Evolutionary conservation across 2,888 invertebrate species (phyloP).

Genomic region (Eupithecia tripunctaria): DNA sequence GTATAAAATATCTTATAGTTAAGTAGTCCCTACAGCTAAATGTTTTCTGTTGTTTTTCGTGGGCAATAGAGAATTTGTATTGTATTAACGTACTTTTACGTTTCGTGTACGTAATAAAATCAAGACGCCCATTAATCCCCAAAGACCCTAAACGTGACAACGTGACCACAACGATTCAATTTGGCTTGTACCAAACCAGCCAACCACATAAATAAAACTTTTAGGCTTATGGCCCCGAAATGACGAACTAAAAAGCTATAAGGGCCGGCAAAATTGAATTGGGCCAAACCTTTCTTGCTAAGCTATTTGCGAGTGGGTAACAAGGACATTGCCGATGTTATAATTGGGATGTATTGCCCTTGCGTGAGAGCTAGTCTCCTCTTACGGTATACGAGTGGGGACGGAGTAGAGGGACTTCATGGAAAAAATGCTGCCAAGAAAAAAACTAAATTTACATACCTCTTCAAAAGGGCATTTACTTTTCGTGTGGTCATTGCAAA

Average conservation of each 20-base stretch:
- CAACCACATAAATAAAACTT: constrained; percentile 60
- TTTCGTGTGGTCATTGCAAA: not conserved
- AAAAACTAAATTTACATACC: not conserved
- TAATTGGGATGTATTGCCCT: constrained; percentile 68
- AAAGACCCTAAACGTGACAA: constrained; percentile 34
- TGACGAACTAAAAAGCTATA: constrained; percentile 72
- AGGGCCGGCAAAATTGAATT: constrained; percentile 74
- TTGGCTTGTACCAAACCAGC: constrained; percentile 38
- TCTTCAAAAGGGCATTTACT: not conserved
- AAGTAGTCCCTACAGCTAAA: not conserved
- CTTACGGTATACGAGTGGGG: not conserved
- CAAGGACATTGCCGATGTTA: constrained; percentile 70
- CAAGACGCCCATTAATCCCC: constrained; percentile 31
- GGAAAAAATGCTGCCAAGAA: not conserved
- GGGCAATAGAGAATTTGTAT: not conserved
- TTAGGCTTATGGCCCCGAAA: constrained; percentile 63
- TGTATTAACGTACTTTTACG: not conserved
- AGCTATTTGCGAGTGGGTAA: constrained; percentile 77
- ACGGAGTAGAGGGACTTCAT: not conserved
- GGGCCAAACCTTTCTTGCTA: constrained; percentile 72
- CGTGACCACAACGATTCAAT: constrained; percentile 34
- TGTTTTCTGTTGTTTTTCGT: not conserved
- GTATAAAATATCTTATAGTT: not conserved
- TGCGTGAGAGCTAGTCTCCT: not conserved
- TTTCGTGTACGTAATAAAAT: constrained; percentile 27